Conservation (phyloP, 1,140 invertebrate species). For the Zaprionus kolodkinae region DNA sequence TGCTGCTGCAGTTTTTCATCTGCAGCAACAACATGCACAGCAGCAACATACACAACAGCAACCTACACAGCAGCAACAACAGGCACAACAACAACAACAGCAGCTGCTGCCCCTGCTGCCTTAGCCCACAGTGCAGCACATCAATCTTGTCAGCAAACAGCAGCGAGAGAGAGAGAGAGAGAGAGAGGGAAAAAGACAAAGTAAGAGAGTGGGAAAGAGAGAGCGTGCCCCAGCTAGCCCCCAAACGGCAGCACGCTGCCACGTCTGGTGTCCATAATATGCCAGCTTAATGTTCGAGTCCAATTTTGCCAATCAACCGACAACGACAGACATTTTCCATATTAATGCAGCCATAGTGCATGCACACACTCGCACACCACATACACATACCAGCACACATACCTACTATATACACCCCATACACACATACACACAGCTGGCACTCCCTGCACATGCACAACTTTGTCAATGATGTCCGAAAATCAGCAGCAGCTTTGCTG, state of each 20-base stretch:
- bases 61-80: background rate
- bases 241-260: background rate
- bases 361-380: background rate
- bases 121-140: slow-evolving; percentile 67
- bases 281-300: slow-evolving; percentile 7
- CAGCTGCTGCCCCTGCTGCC: slow-evolving; percentile 51
- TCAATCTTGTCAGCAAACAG: slow-evolving; percentile 54
- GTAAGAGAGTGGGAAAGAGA: background rate
- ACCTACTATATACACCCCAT: background rate
- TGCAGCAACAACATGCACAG: slow-evolving; percentile 7
- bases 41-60: slow-evolving; percentile 4
- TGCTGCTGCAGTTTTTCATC: slow-evolving; percentile 18
- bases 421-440: background rate
- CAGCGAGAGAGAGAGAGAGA: background rate
- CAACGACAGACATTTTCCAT: background rate
- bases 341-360: slow-evolving; percentile 1
- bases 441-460: background rate
- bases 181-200: background rate
- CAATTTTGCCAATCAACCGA: slow-evolving; percentile 11
- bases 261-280: slow-evolving; percentile 8
- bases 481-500: background rate
- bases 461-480: background rate
- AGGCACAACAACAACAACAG: background rate
- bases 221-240: background rate
- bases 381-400: background rate